These are phyloP conservation scores for Callaeas wilsoni DNA, from an alignment of 2,113 vertebrate genomes.

Conservation along the genomic window DNA sequence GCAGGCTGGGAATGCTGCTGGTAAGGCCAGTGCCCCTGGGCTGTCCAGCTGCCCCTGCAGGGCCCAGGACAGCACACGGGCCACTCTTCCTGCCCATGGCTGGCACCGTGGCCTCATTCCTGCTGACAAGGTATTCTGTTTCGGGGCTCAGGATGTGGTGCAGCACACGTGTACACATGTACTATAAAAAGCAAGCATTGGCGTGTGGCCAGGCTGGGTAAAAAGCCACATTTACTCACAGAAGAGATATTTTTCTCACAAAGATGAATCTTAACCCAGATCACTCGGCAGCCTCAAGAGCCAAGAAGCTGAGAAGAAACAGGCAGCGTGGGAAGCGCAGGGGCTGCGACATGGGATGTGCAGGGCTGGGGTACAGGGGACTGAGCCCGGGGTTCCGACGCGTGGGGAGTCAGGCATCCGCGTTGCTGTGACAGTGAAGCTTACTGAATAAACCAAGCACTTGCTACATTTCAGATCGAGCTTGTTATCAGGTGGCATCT, in stretches of 20 bases:
- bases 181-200: background rate
- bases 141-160: conserved; percentile 14
- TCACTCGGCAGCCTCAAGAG: background rate
- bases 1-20: background rate
- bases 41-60: background rate
- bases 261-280: background rate
- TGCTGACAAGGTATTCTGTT: background rate
- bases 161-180: fast-evolving
- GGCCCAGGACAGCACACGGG: background rate
- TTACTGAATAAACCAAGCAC: background rate
- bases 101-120: fast-evolving
- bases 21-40: background rate
- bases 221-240: background rate
- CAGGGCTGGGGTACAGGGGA: background rate
- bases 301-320: background rate
- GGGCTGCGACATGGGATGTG: background rate
- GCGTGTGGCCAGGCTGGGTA: background rate
- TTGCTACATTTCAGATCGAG: background rate
- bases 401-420: background rate
- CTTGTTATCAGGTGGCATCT: background rate
- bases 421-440: background rate
- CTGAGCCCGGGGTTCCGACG: fast-evolving
- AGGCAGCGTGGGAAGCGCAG: background rate
- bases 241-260: background rate
- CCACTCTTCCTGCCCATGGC: fast-evolving